phyloP scores from a whole-genome alignment of 2,113 vertebrate species.

The Dromiciops gliroides region DNA sequence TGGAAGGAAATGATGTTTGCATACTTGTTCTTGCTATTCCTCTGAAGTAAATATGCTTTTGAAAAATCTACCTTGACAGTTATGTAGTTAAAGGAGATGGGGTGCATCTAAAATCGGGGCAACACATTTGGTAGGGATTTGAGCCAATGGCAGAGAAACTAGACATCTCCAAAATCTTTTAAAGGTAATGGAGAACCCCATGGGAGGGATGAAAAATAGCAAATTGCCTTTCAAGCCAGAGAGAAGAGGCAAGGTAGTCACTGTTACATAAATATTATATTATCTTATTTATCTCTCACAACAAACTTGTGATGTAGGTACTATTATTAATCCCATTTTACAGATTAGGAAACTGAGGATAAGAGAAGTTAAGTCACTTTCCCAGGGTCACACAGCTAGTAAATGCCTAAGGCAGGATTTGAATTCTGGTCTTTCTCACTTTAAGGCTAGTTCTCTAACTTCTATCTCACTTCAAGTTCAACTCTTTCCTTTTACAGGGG shows the following conservation, averaged over 20 bases:
- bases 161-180: not conserved
- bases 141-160: not conserved
- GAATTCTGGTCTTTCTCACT: not conserved
- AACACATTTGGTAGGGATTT: not conserved
- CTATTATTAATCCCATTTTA: not conserved
- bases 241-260: not conserved
- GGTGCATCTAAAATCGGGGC: not conserved
- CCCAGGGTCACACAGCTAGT: not conserved
- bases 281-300: not conserved
- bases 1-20: not conserved
- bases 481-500: not conserved
- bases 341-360: not conserved
- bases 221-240: not conserved
- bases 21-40: not conserved
- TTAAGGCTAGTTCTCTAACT: not conserved
- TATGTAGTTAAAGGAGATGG: not conserved
- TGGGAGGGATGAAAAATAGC: not conserved
- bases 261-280: not conserved
- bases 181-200: not conserved
- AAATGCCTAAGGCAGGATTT: not conserved
- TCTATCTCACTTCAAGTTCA: not conserved
- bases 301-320: not conserved
- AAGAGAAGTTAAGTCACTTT: not conserved
- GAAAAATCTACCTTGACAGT: not conserved
- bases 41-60: not conserved